Evolutionary conservation across 1,140 invertebrate species (phyloP).

Genomic region (Galleria mellonella): DNA sequence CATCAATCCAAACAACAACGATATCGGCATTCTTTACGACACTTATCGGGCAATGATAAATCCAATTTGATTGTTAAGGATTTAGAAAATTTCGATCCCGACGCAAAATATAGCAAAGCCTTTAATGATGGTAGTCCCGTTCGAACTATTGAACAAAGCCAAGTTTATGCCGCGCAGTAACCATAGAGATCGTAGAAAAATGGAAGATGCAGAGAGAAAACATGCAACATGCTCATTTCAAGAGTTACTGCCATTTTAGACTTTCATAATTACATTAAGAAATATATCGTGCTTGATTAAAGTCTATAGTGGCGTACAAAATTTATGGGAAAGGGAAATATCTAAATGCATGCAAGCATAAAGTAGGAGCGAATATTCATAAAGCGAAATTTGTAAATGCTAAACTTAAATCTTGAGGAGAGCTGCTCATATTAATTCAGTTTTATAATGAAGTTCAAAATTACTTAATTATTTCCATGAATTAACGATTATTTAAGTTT

Average conservation of each 20-base stretch:
- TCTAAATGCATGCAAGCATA: conserved; percentile 57
- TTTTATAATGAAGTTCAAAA: no score
- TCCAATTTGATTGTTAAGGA: conserved; percentile 15
- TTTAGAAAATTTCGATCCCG: conserved; percentile 19
- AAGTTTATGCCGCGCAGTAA: conserved; percentile 73
- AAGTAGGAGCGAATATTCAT: conserved; percentile 60
- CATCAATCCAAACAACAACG: conserved; percentile 55
- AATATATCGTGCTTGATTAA: conserved; percentile 15
- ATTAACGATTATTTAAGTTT: no score
- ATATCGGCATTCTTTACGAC: conserved; percentile 57
- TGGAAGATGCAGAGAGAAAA: conserved; percentile 61
- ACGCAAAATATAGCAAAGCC: conserved; percentile 44
- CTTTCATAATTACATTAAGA: conserved; percentile 11
- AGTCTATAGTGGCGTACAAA: conserved; percentile 31
- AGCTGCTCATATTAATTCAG: no score
- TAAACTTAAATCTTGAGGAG: conserved; percentile 10
- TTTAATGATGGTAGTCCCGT: conserved; percentile 41
- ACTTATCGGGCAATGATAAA: conserved; percentile 50
- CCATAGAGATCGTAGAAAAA: conserved; percentile 73
- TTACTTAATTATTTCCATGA: no score
- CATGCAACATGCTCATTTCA: conserved; percentile 62
- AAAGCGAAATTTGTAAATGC: conserved; percentile 7
- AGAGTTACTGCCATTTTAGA: conserved; percentile 32
- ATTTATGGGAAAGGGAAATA: conserved; percentile 27
- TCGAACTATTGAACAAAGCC: conserved; percentile 61